Conservation (phyloP, 2,113 vertebrate genomes). For the Poecilia latipinna region DNA sequence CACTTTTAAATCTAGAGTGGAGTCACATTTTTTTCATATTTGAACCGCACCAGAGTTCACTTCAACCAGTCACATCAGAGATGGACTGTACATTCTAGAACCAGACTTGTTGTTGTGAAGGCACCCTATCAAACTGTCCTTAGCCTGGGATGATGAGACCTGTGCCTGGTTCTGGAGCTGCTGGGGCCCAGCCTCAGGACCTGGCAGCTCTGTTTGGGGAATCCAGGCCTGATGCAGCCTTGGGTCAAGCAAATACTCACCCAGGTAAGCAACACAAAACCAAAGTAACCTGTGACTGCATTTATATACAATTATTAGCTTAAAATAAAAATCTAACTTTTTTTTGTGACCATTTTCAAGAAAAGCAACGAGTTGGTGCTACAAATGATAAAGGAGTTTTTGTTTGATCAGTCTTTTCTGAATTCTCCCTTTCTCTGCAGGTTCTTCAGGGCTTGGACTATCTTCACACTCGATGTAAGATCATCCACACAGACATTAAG, state of each 20-base stretch:
- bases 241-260: conserved; percentile 83
- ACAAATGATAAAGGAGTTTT: background rate
- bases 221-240: conserved; percentile 75
- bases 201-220: conserved; percentile 77
- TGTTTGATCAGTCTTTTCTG: background rate
- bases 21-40: no score
- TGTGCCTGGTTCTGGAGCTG: conserved; percentile 85
- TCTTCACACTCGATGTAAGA: conserved; percentile 84
- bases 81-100: no score
- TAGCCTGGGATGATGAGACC: conserved; percentile 70
- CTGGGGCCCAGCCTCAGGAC: conserved; percentile 84
- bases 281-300: background rate
- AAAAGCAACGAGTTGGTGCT: background rate
- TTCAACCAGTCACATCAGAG: no score
- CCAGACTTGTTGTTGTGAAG: no score
- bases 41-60: no score
- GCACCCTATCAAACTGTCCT: conserved; percentile 15
- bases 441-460: conserved; percentile 86
- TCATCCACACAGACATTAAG: conserved; percentile 90
- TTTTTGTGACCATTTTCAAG: background rate
- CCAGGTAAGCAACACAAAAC: conserved; percentile 77
- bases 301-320: background rate
- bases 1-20: no score
- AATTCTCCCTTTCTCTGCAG: conserved; percentile 56
- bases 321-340: no score